Base-by-base conservation (phyloP, 2,888 invertebrate species). In the Ischnura elegans region DNA sequence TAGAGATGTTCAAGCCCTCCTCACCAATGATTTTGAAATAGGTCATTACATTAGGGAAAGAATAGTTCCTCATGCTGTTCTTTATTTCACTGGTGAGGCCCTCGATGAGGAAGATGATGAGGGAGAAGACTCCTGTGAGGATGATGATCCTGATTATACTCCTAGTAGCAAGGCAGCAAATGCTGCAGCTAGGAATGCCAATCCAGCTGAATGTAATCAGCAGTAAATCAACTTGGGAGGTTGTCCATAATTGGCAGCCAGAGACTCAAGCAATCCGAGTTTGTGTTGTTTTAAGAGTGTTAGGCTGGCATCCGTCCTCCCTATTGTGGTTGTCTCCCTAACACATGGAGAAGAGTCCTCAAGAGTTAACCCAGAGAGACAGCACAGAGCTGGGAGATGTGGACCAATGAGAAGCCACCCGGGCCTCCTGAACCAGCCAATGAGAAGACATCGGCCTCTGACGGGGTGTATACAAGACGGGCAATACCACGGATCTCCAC, bases 31-130 rank as follows among this genome's bases (percentile, higher is more conserved):
- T 96, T 99, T 99, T 96, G 99, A 99, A 97, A 98, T 99, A 96
- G 99, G 99, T 4, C 99, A 99, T 96, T 99, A 99, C 96, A 98
- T 99, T 95, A 98, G 99, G 95, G 99, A 99, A 96, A 97, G 99
- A 94, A 98, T 99, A 94, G 98, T 99, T 94, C 99, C 99, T n/a
- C 98, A 99, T 95, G 99, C 99, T 94, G 98, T 99, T 93, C 97
- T 99, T 93, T 99, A 98, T 95, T 99, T 98, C 96, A 99, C 99
- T 94, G 99, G 99, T 95, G 93, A 93, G 61, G 93, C 93, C 0
- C 66, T 93, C 4, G 87, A 87, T 45, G 93, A 93, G 16, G 93
- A 87, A 51, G 93, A 87, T 46, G 87, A 87, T 21, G 93, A 93
- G 36, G 66, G 76, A 0, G 93, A 93, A 43, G 93, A 93, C 6